Conservation (phyloP, 2,888 invertebrate genomes). For the Pandemis cinnamomeana region DNA sequence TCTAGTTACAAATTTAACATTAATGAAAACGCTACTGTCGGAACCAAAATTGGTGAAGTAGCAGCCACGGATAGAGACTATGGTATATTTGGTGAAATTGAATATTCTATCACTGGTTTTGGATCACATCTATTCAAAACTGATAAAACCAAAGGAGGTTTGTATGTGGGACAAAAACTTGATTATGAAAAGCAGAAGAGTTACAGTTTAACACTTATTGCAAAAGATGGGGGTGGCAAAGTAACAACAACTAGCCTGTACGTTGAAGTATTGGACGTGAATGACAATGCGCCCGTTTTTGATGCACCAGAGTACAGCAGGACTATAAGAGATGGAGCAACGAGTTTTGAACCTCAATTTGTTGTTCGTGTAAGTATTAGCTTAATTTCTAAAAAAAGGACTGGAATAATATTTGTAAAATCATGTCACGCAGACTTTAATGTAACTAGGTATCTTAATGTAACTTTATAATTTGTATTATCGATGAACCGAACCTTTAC, state of each 20-base stretch:
- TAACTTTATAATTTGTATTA: no score
- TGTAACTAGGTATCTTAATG: no score
- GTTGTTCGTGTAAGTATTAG: constrained; percentile 85
- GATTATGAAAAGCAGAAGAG: constrained; percentile 93
- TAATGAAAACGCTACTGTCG: constrained; percentile 86
- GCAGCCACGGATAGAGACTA: constrained; percentile 90
- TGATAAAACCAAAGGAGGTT: constrained; percentile 86
- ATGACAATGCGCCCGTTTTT: constrained; percentile 91
- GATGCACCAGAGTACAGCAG: constrained; percentile 88
- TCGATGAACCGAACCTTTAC: constrained; percentile 15
- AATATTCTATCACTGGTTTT: constrained; percentile 90
- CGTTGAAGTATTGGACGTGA: constrained; percentile 89
- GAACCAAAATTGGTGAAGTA: constrained; percentile 86
- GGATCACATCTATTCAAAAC: constrained; percentile 91
- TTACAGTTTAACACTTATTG: constrained; percentile 91
- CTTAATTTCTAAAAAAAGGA: no score
- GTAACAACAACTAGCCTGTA: constrained; percentile 88
- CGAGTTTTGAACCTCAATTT: constrained; percentile 91
- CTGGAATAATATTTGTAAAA: neutral
- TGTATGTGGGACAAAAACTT: constrained; percentile 86
- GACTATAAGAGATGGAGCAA: constrained; percentile 90
- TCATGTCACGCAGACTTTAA: no score
- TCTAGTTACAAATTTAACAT: constrained; percentile 87
- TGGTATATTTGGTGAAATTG: constrained; percentile 88
- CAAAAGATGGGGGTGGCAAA: constrained; percentile 91